Evolutionary conservation across 2,113 vertebrate species (phyloP), one percentile per base, ranked within the genome.

Genomic region (Myxocyprinus asiaticus): DNA sequence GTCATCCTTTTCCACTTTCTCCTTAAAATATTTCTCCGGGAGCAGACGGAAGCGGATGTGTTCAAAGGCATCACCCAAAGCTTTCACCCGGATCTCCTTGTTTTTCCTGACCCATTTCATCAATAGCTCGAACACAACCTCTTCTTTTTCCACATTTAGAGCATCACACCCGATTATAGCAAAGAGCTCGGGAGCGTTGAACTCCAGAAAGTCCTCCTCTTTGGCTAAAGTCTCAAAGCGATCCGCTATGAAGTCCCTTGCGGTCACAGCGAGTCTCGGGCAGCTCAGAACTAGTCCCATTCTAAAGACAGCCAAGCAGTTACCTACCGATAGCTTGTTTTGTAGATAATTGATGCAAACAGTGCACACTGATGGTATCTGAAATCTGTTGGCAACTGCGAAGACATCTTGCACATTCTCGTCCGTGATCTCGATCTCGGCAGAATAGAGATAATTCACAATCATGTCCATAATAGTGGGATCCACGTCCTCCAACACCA

Each of bases 321-420:
- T 99, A 0, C 90, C 93, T 15, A 88, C 85, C 12, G 95, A 94
- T 33, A 99, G 91, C 80, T 91, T 94, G 86, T 95, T 97, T 91
- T 98, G 97, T 65, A 99, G 95, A 2, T 94, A 98, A 79, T 96
- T 98, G 72, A 98, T 95, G 0, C 97, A 98, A 44, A 97, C 94
- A 0, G 98, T 99, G 93, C 98, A 99, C 48, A 98, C 95, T 0
- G 98, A 99, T 0, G 98, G 97, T 83, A 99, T 97, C 90, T 99
- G 97, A 82, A 99, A 97, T 74, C 95, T 96, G 85, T 94, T 96
- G 81, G 97, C 95, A 79, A 96, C 85, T 2, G 94, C 92, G 85
- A 99, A 94, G 84, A 99, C 93, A 67, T 98, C 96, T 86, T 99
- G 97, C 69, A 99, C 97, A 0, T 99, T 99, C 58, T 93, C 91